phyloP scores from a whole-genome alignment of 1,140 invertebrate genomes.

The Hyles vespertilio region DNA sequence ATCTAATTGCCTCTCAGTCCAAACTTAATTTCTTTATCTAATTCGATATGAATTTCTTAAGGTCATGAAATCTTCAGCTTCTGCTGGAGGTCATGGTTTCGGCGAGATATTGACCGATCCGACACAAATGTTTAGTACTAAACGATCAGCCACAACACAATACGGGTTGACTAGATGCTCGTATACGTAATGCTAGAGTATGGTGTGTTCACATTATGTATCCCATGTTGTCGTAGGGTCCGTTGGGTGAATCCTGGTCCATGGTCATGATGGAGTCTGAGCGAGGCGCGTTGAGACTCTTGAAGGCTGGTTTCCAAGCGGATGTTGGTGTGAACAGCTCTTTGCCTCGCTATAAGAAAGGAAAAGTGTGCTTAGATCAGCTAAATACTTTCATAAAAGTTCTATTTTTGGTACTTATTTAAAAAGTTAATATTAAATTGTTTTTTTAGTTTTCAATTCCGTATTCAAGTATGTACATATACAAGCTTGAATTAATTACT shows the following conservation, averaged over 20 bases:
- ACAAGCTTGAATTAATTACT: too few species aligned
- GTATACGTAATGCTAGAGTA: background rate
- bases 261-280: slow-evolving; percentile 33
- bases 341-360: slow-evolving; percentile 52
- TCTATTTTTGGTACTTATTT: too few species aligned
- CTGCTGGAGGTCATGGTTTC: too few species aligned
- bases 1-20: too few species aligned
- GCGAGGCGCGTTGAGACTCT: slow-evolving; percentile 10
- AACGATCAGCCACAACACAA: background rate
- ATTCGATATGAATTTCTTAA: too few species aligned
- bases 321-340: slow-evolving; percentile 63
- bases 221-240: slow-evolving; percentile 39
- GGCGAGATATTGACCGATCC: background rate
- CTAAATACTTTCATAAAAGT: too few species aligned
- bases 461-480: too few species aligned
- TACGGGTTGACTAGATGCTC: slow-evolving; percentile 17
- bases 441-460: too few species aligned
- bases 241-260: slow-evolving; percentile 12
- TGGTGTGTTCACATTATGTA: slow-evolving; percentile 34
- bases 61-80: too few species aligned
- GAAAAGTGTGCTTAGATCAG: too few species aligned
- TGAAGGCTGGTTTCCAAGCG: slow-evolving; percentile 71
- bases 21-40: too few species aligned
- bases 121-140: slow-evolving; percentile 1
- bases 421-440: too few species aligned